These are phyloP conservation scores for Drosophila quasianomalipes DNA, from an alignment of 2,888 invertebrate genomes.

Conservation along the genomic window DNA sequence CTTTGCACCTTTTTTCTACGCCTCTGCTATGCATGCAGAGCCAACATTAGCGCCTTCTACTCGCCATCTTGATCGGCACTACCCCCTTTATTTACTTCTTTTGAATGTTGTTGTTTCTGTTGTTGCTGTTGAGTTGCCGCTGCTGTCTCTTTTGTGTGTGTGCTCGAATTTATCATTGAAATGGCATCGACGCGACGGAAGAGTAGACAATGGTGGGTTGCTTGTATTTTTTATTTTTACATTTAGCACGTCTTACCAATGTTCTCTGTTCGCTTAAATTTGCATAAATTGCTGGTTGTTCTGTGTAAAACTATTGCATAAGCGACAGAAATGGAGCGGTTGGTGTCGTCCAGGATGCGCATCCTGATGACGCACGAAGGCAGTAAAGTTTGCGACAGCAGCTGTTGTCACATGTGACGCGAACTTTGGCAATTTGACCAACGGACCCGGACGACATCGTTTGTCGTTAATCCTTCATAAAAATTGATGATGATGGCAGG, in stretches of 20 bases:
- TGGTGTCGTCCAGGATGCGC: slow-evolving; percentile 28
- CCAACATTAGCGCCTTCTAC: slow-evolving; percentile 16
- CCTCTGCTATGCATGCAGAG: slow-evolving; percentile 2
- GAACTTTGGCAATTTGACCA: slow-evolving; percentile 71
- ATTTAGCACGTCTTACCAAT: slow-evolving; percentile 64
- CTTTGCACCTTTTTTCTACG: not conserved
- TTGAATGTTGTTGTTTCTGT: slow-evolving; percentile 31
- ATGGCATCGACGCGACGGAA: slow-evolving; percentile 58
- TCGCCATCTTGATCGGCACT: slow-evolving; percentile 29
- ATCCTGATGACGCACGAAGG: slow-evolving; percentile 45
- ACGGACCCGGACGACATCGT: slow-evolving; percentile 29
- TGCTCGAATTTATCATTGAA: slow-evolving; percentile 70
- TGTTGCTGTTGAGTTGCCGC: slow-evolving; percentile 10
- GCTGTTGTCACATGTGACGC: slow-evolving; percentile 65
- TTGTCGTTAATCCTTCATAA: slow-evolving; percentile 78
- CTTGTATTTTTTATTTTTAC: slow-evolving; percentile 25
- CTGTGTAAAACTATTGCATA: slow-evolving; percentile 60
- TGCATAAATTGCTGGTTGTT: slow-evolving; percentile 70
- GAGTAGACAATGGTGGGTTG: slow-evolving; percentile 30
- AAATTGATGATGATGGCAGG: slow-evolving; percentile 74
- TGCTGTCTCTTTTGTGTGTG: slow-evolving; percentile 30
- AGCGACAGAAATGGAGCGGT: slow-evolving; percentile 16
- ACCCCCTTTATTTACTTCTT: slow-evolving; percentile 23
- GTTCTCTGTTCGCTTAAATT: slow-evolving; percentile 63
- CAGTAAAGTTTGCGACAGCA: slow-evolving; percentile 50